A percentile compares a stretch with the other conserved stretches of the same genome.
These are phyloP conservation scores for Picus viridis DNA, from an alignment of 2,797 vertebrate genomes.

Conservation along the genomic window DNA sequence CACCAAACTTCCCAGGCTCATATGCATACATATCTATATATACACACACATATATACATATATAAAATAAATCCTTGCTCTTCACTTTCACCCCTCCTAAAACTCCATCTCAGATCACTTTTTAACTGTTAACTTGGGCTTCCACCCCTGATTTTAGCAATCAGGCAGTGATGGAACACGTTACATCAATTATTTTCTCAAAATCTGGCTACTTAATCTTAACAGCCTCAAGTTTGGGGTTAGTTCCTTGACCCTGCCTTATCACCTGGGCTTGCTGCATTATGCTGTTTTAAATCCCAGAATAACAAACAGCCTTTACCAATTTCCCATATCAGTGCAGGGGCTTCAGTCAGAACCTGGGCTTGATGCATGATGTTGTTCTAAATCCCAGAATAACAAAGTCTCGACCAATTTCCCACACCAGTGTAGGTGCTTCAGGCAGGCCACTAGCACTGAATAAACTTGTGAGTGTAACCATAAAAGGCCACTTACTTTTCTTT, in stretches of 20 bases:
- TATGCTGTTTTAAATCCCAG: not conserved
- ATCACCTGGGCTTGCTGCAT: not conserved
- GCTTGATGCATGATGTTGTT: too few relatives aligned
- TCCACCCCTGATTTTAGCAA: slow-evolving; percentile 43
- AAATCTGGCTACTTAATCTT: not conserved
- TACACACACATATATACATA: too few relatives aligned
- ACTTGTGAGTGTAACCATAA: not conserved
- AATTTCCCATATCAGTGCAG: not conserved
- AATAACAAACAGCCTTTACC: not conserved
- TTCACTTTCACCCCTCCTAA: not conserved
- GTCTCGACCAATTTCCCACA: too few relatives aligned
- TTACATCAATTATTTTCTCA: not conserved
- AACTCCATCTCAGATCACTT: not conserved
- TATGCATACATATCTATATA: too few relatives aligned
- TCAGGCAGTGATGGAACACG: slow-evolving; percentile 41
- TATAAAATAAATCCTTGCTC: not conserved
- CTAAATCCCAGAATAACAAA: too few relatives aligned
- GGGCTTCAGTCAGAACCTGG: not conserved
- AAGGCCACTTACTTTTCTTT: not conserved
- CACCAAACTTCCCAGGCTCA: not conserved
- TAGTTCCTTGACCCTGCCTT: not conserved
- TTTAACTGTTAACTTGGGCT: not conserved
- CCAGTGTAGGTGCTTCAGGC: not conserved
- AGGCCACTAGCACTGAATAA: not conserved
- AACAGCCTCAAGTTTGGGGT: not conserved